These are phyloP conservation scores for Mesorhabditis belari DNA, from an alignment of 2,888 invertebrate genomes.

Conservation along the genomic window DNA sequence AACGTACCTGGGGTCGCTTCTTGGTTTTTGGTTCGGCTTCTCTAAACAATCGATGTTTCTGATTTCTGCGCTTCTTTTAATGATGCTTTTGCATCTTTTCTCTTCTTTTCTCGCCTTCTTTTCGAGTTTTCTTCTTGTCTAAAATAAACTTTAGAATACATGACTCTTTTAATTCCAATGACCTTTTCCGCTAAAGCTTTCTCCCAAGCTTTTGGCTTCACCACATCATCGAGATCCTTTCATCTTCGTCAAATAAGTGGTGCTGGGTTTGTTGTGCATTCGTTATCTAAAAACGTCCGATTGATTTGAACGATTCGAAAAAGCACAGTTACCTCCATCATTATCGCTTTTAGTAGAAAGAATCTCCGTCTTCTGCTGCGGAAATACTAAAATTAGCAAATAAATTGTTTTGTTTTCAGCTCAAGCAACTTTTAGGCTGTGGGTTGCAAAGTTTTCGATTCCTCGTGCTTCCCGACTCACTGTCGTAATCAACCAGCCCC, in stretches of 20 bases:
- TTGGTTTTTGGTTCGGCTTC: background rate
- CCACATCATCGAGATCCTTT: slow-evolving; percentile 32
- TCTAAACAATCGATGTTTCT: background rate
- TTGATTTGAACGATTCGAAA: too few relatives aligned
- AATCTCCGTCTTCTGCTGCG: too few relatives aligned
- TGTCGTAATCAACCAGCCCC: background rate
- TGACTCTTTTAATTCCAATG: background rate
- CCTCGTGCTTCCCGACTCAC: background rate
- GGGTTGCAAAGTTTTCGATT: background rate
- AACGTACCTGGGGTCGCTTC: background rate
- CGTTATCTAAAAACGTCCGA: too few relatives aligned
- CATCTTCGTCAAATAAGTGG: slow-evolving; percentile 12
- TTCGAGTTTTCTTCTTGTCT: background rate
- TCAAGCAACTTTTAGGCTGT: too few relatives aligned
- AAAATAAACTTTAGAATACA: background rate
- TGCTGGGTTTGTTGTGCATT: too few relatives aligned
- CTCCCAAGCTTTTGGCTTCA: slow-evolving; percentile 38
- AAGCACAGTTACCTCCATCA: too few relatives aligned
- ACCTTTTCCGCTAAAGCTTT: slow-evolving; percentile 25
- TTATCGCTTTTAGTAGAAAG: too few relatives aligned
- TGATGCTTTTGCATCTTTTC: background rate
- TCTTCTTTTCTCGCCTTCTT: background rate
- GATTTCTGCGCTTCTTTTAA: background rate
- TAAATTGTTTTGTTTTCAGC: too few relatives aligned
- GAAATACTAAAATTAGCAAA: too few relatives aligned